These are phyloP conservation scores for Sardinella longiceps DNA, from an alignment of 2,797 vertebrate species.

Conservation along the genomic window DNA sequence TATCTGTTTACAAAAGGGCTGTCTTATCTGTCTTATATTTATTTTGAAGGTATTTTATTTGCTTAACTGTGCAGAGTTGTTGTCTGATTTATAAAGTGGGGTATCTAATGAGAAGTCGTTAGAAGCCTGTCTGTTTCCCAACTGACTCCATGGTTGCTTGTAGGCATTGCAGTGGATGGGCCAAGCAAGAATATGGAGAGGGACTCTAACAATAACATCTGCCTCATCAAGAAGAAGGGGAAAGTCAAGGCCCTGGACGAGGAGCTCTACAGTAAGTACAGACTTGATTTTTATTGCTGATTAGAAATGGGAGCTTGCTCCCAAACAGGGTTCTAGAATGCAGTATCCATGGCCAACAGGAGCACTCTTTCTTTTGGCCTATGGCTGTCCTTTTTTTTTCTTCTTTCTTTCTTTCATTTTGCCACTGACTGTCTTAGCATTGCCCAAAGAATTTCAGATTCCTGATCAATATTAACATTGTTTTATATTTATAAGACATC, in stretches of 20 bases:
- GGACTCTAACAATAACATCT: conserved; percentile 76
- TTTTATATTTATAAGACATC: too few species aligned
- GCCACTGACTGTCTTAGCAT: too few species aligned
- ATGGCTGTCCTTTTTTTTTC: too few species aligned
- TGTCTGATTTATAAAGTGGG: neutral
- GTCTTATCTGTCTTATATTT: neutral
- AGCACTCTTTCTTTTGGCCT: too few species aligned
- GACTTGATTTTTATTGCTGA: neutral
- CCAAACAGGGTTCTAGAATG: neutral
- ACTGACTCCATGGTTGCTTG: neutral
- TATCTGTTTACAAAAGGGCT: too few species aligned
- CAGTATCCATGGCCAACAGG: neutral
- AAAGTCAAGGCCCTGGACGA: conserved; percentile 94
- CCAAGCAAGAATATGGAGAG: conserved; percentile 64
- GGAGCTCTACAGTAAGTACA: conserved; percentile 84
- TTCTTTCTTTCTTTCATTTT: too few species aligned
- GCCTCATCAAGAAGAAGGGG: conserved; percentile 90
- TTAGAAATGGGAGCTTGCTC: neutral
- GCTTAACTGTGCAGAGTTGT: neutral
- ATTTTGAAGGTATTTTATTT: neutral
- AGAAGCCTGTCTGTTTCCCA: neutral
- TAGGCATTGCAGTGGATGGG: conserved; percentile 91
- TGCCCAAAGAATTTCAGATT: too few species aligned
- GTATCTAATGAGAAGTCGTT: neutral
- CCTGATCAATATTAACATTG: too few species aligned